A percentile compares a stretch with the other conserved stretches of the same genome.
Evolutionary conservation across 2,797 vertebrate species (phyloP).

Genomic region (Cottoperca gobio): DNA sequence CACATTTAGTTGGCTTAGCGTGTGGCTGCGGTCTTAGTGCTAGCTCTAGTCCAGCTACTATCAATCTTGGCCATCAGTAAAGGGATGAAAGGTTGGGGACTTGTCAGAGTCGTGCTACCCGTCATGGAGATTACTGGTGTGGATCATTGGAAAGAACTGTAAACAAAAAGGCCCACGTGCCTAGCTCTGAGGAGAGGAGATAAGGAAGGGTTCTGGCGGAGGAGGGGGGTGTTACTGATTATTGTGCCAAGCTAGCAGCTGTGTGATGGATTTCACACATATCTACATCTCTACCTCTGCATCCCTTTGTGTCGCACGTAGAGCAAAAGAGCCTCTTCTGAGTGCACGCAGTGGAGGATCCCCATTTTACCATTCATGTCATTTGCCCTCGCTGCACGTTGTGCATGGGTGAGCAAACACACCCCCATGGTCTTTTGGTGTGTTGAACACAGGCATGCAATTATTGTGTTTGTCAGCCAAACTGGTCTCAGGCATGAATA

Average conservation of each 20-base stretch:
- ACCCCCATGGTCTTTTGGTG: slow-evolving; percentile 43
- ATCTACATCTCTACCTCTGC: slow-evolving; percentile 49
- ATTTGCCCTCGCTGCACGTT: slow-evolving; percentile 50
- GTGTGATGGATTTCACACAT: slow-evolving; percentile 73
- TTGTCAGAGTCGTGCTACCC: slow-evolving; percentile 51
- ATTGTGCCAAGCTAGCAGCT: slow-evolving; percentile 63
- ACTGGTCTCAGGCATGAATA: slow-evolving; percentile 35
- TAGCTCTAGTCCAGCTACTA: slow-evolving; percentile 2
- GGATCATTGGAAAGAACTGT: slow-evolving; percentile 49
- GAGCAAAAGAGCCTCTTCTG: slow-evolving; percentile 41
- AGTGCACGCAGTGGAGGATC: slow-evolving; percentile 41
- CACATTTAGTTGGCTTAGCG: background rate
- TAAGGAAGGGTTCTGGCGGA: slow-evolving; percentile 61
- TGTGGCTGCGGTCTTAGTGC: background rate
- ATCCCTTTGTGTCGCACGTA: slow-evolving; percentile 59
- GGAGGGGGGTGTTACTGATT: slow-evolving; percentile 38
- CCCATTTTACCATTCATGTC: slow-evolving; percentile 51
- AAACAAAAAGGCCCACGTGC: slow-evolving; percentile 70
- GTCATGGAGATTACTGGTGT: slow-evolving; percentile 52
- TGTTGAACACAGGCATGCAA: slow-evolving; percentile 56
- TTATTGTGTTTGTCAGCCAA: slow-evolving; percentile 50
- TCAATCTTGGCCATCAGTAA: slow-evolving; percentile 33
- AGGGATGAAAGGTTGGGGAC: slow-evolving; percentile 14
- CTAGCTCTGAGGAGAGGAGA: slow-evolving; percentile 66
- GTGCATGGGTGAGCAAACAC: slow-evolving; percentile 60